These are phyloP conservation scores for Chrysotoxum bicinctum DNA, from an alignment of 2,888 invertebrate genomes.

Conservation along the genomic window DNA sequence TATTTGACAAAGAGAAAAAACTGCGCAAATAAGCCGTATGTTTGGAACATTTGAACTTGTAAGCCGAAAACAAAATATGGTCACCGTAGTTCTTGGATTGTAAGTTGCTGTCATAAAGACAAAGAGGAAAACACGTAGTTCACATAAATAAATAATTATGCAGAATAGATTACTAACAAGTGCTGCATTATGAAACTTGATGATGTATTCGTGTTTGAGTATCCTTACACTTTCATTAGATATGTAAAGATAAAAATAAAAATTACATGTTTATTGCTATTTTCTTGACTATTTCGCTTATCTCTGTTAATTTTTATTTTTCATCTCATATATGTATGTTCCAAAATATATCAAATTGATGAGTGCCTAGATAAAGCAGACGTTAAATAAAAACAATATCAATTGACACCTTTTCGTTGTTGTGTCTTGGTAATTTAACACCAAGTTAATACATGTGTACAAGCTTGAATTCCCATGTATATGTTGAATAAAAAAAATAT, in stretches of 20 bases:
- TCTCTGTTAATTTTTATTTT: slow-evolving; percentile 8
- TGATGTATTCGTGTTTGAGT: not conserved
- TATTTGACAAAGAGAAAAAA: too few species aligned
- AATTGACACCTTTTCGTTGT: not conserved
- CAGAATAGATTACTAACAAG: slow-evolving; percentile 29
- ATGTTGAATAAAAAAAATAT: not conserved
- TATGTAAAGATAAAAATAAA: not conserved
- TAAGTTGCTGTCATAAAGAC: not conserved
- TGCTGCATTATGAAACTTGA: slow-evolving; percentile 34
- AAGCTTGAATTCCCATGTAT: not conserved
- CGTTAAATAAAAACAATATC: not conserved
- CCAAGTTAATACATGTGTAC: not conserved
- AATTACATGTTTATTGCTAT: not conserved
- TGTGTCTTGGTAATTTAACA: not conserved
- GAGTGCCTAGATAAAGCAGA: not conserved
- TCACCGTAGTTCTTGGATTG: not conserved
- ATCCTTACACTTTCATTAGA: slow-evolving; percentile 13
- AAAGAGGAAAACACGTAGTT: slow-evolving; percentile 48
- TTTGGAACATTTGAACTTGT: too few species aligned
- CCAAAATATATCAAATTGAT: not conserved
- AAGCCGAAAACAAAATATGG: not conserved
- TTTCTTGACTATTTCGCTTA: not conserved
- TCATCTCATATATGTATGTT: not conserved
- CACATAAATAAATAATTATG: slow-evolving; percentile 61
- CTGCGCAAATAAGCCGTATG: too few species aligned